Evolutionary conservation across 2,888 invertebrate species (phyloP).

Genomic region (Athalia circularis): DNA sequence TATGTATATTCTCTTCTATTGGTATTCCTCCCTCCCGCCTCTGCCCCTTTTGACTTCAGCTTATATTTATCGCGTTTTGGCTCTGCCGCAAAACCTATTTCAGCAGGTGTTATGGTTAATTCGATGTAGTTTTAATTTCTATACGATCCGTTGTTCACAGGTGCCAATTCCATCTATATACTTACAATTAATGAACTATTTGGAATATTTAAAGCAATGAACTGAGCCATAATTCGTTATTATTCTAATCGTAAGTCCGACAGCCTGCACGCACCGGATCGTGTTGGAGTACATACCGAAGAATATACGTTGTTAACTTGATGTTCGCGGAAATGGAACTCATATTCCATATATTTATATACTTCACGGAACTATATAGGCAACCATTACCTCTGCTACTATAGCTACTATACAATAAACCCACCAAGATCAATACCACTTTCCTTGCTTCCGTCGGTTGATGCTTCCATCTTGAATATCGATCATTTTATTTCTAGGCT

Average conservation of each 20-base stretch:
- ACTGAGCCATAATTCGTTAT: constrained; percentile 60
- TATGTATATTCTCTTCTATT: background rate
- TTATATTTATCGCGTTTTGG: background rate
- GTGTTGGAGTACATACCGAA: background rate
- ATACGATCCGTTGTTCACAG: background rate
- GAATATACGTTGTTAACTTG: background rate
- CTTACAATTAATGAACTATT: background rate
- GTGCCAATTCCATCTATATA: background rate
- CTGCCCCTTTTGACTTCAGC: background rate
- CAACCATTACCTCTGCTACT: constrained; percentile 22
- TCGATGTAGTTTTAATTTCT: background rate
- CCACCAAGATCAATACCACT: constrained; percentile 34
- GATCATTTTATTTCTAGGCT: constrained; percentile 1
- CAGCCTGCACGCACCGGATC: background rate
- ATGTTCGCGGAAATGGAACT: constrained; percentile 9
- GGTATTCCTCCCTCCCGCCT: background rate
- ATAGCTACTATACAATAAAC: constrained; percentile 10
- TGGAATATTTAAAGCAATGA: background rate
- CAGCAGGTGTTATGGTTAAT: too few species aligned
- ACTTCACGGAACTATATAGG: constrained; percentile 24
- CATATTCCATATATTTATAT: background rate
- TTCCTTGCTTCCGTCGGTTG: background rate
- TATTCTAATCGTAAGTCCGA: constrained; percentile 71
- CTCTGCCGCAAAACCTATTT: too few species aligned
- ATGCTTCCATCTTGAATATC: constrained; percentile 22